phyloP scores from a whole-genome alignment of 2,113 vertebrate species.

The Cranoglanis bouderius region DNA sequence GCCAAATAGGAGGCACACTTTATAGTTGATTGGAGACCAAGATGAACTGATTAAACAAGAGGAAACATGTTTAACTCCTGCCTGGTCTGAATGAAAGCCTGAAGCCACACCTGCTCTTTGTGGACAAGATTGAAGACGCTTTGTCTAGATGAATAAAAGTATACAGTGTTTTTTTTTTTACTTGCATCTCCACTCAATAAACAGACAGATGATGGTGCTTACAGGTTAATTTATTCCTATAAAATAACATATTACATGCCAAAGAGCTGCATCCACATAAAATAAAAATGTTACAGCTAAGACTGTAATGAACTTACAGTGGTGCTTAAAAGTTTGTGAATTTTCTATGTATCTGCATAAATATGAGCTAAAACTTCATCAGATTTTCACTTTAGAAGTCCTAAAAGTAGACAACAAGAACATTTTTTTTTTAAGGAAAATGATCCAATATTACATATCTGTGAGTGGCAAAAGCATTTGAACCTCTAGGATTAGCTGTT shows the following conservation, averaged over 20 bases:
- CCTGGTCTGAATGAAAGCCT: background rate
- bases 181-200: background rate
- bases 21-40: background rate
- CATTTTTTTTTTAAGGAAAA: too few relatives aligned
- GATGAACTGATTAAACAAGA: background rate
- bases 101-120: background rate
- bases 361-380: too few relatives aligned
- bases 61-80: background rate
- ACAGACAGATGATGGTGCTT: background rate
- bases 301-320: background rate
- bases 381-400: too few relatives aligned
- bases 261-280: background rate
- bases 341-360: too few relatives aligned
- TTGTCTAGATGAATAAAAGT: background rate
- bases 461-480: too few relatives aligned
- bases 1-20: background rate
- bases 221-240: background rate
- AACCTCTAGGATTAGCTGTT: too few relatives aligned
- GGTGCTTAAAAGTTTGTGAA: too few relatives aligned
- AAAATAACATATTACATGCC: background rate
- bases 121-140: background rate
- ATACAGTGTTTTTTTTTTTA: background rate
- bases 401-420: too few relatives aligned
- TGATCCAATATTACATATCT: too few relatives aligned
- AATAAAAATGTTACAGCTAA: background rate